A percentile compares a stretch with the other conserved stretches of the same genome.
Evolutionary conservation across 2,888 invertebrate species (phyloP).

Genomic region (Oxytorus armatus): DNA sequence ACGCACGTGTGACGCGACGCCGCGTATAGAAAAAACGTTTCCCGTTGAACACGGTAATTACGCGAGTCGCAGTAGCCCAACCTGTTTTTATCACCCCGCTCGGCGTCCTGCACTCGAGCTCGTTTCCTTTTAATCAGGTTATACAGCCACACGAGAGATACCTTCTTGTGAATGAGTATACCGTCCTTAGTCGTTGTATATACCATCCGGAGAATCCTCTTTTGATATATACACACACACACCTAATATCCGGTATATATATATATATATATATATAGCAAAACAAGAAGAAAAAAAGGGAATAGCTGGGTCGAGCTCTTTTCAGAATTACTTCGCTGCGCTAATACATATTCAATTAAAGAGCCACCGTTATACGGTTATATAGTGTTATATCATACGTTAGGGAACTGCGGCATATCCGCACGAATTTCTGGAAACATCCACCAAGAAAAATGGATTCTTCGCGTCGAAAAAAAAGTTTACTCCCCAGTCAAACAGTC

Average conservation of each 20-base stretch:
- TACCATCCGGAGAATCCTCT: constrained; percentile 46
- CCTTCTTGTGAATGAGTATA: constrained; percentile 63
- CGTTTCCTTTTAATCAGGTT: constrained; percentile 71
- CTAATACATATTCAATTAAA: constrained; percentile 72
- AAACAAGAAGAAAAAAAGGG: constrained; percentile 23
- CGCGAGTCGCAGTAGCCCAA: constrained; percentile 70
- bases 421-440: constrained; percentile 20
- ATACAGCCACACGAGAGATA: constrained; percentile 68
- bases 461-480: too few relatives aligned
- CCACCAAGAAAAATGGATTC: background rate
- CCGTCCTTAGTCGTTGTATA: constrained; percentile 21
- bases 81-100: constrained; percentile 73
- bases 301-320: constrained; percentile 50
- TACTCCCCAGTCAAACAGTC: background rate
- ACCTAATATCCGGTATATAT: constrained; percentile 9
- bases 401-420: constrained; percentile 31
- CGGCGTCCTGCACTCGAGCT: constrained; percentile 51
- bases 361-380: constrained; percentile 61
- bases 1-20: constrained; percentile 53
- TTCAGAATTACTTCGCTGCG: constrained; percentile 59
- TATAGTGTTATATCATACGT: constrained; percentile 64
- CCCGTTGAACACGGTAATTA: constrained; percentile 72
- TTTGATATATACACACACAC: constrained; percentile 7
- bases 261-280: background rate
- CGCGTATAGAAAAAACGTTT: constrained; percentile 62